Conservation (phyloP, 2,797 vertebrate genomes). For the Mormyrops attenuatus region DNA sequence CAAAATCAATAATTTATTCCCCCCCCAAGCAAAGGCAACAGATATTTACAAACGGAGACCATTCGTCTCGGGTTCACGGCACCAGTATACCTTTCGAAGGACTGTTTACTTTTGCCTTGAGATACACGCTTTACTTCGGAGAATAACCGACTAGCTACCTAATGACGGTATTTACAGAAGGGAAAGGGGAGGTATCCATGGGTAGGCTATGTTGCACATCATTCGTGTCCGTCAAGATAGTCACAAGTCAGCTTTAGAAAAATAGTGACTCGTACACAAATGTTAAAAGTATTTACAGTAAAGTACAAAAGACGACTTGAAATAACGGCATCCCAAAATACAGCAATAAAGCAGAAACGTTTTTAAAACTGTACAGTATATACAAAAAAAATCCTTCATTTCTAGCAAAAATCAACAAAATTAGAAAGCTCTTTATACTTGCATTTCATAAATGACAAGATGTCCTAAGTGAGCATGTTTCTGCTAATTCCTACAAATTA, state of each 20-base stretch:
- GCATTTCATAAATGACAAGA: background rate
- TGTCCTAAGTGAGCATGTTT: background rate
- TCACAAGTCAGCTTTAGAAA: conserved; percentile 54
- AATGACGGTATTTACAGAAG: background rate
- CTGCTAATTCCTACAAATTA: background rate
- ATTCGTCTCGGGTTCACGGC: background rate
- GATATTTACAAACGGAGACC: background rate
- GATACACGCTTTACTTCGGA: background rate
- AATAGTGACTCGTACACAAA: conserved; percentile 61
- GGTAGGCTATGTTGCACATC: background rate
- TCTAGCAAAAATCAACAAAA: background rate
- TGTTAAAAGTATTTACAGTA: conserved; percentile 61
- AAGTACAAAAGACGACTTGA: conserved; percentile 77
- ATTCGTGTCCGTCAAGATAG: background rate
- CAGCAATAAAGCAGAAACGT: conserved; percentile 64
- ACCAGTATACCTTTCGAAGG: background rate
- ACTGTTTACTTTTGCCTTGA: background rate
- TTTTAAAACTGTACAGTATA: conserved; percentile 67
- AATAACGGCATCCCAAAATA: conserved; percentile 59
- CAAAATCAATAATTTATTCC: conserved; percentile 3
- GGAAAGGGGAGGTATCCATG: background rate
- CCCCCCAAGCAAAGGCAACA: background rate
- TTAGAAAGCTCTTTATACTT: background rate
- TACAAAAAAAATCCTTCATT: conserved; percentile 18
- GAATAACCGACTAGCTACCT: background rate